phyloP scores from a whole-genome alignment of 92 coral and sea anemone genomes.

The Scolanthus callimorphus region DNA sequence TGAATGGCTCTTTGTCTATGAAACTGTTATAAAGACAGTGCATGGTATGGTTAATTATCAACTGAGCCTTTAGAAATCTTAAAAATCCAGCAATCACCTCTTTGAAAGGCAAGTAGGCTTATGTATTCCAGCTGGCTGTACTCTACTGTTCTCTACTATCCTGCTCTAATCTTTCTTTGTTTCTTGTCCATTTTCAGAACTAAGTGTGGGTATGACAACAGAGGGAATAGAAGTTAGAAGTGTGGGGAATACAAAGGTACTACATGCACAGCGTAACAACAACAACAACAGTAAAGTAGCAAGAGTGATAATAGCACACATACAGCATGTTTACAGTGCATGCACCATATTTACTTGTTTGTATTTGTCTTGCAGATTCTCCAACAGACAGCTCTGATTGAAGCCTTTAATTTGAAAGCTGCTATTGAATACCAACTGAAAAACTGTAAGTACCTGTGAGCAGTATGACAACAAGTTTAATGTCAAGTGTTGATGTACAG shows the following conservation, averaged over 20 bases:
- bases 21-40: too few species aligned
- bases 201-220: constrained; percentile 99
- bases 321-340: neutral
- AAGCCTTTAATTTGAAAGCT: constrained; percentile 95
- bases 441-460: constrained; percentile 77
- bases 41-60: too few species aligned
- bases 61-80: neutral
- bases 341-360: neutral
- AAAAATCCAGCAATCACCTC: too few species aligned
- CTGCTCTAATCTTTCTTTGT: too few species aligned
- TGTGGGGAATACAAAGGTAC: constrained; percentile 98
- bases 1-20: too few species aligned
- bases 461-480: too few species aligned
- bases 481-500: too few species aligned
- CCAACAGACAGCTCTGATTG: constrained; percentile 95
- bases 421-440: constrained; percentile 94
- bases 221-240: constrained; percentile 99
- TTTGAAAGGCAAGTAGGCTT: too few species aligned
- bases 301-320: too few species aligned
- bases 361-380: constrained; percentile 50
- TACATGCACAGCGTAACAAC: neutral
- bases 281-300: neutral
- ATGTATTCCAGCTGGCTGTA: too few species aligned
- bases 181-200: constrained; percentile 41
- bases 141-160: too few species aligned